Percentiles rank a stretch among this genome's conserved stretches.
Conservation (phyloP, 2,888 invertebrate species). For the Bimastos eiseni region DNA sequence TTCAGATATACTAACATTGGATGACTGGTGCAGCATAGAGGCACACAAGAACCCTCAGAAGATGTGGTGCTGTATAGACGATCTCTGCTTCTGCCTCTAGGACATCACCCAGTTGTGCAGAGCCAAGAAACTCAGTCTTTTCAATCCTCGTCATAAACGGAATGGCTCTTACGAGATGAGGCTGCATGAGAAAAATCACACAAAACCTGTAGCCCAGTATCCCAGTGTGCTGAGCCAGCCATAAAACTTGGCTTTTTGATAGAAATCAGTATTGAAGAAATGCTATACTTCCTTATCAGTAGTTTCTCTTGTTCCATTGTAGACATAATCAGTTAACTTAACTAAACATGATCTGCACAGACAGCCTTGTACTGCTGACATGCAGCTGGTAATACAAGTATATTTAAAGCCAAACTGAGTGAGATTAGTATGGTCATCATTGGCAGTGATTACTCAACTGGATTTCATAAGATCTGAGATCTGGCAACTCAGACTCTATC, state of each 20-base stretch:
- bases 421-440: too few species aligned
- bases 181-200: slow-evolving; percentile 1
- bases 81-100: slow-evolving; percentile 8
- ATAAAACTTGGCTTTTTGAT: not conserved
- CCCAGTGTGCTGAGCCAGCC: not conserved
- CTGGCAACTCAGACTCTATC: too few species aligned
- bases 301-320: too few species aligned
- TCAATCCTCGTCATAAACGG: slow-evolving; percentile 29
- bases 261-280: too few species aligned
- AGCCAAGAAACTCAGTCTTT: slow-evolving; percentile 20
- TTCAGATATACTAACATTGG: not conserved
- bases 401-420: too few species aligned
- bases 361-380: too few species aligned
- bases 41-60: slow-evolving; percentile 29
- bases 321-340: too few species aligned
- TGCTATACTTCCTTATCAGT: too few species aligned
- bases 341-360: too few species aligned
- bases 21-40: not conserved
- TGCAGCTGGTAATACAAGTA: too few species aligned
- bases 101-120: slow-evolving; percentile 25
- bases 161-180: not conserved
- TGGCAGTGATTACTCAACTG: too few species aligned
- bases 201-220: not conserved
- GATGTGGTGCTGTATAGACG: slow-evolving; percentile 8
- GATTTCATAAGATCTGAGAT: too few species aligned